Evolutionary conservation across 2,888 invertebrate species (phyloP).

Genomic region (Priocnemis perturbator): DNA sequence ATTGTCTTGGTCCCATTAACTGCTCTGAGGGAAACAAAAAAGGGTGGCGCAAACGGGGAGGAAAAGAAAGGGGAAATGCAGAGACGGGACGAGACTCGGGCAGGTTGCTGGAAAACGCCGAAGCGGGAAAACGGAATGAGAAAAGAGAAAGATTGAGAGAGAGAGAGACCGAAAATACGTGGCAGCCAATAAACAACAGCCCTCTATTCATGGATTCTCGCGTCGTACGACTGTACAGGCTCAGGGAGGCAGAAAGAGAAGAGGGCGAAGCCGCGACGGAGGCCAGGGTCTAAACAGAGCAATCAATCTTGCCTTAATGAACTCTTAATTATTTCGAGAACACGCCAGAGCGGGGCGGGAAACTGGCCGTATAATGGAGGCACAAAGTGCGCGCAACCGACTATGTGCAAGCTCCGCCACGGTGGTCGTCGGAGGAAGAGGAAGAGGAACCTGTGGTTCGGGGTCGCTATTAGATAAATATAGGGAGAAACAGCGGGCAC

Average conservation of each 20-base stretch:
- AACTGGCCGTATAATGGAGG: conserved; percentile 74
- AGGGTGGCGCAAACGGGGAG: conserved; percentile 14
- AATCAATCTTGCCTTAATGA: conserved; percentile 74
- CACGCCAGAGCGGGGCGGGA: conserved; percentile 59
- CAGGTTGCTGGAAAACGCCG: conserved; percentile 18
- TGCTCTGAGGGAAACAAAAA: conserved; percentile 33
- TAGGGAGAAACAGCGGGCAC: conserved; percentile 66
- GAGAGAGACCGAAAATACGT: conserved; percentile 24
- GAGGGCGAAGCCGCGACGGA: conserved; percentile 20
- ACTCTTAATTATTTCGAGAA: conserved; percentile 75
- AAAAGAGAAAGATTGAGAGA: conserved; percentile 31
- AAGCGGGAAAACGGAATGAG: conserved; percentile 17
- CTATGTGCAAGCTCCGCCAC: conserved; percentile 44
- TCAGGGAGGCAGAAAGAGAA: conserved; percentile 3
- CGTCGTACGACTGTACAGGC: conserved; percentile 36
- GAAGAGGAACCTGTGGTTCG: conserved; percentile 54
- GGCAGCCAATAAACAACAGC: conserved; percentile 65
- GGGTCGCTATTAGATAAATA: conserved; percentile 71
- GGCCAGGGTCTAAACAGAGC: conserved; percentile 67
- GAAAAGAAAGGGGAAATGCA: too few relatives aligned
- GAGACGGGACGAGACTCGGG: not conserved
- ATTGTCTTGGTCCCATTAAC: conserved; percentile 53
- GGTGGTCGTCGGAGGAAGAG: conserved; percentile 27
- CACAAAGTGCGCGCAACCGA: conserved; percentile 71
- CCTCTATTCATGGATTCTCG: conserved; percentile 66